A percentile compares a stretch with the other conserved stretches of the same genome.
These are phyloP conservation scores for Ictidomys tridecemlineatus DNA, from an alignment of 2,113 vertebrate species.

Conservation along the genomic window DNA sequence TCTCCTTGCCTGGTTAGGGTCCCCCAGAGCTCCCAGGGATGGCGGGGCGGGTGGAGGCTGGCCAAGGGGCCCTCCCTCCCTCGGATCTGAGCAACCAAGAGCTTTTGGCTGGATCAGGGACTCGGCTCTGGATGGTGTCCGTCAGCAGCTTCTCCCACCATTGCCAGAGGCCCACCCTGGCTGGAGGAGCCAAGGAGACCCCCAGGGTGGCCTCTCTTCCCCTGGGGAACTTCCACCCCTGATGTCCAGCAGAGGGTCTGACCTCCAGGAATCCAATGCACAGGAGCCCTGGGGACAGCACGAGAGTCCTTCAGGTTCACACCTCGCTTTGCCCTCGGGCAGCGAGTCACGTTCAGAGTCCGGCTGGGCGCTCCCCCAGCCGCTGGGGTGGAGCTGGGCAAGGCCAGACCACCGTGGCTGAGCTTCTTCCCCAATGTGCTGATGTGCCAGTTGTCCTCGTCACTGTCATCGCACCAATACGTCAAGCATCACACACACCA, in stretches of 20 bases:
- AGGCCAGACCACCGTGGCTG: not conserved
- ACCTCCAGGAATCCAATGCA: not conserved
- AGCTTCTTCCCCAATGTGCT: not conserved
- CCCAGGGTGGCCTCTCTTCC: not conserved
- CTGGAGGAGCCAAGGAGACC: not conserved
- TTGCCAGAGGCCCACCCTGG: not conserved
- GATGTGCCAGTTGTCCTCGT: not conserved
- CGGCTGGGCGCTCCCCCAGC: not conserved
- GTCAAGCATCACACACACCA: not conserved
- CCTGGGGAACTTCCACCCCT: not conserved
- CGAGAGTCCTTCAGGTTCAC: not conserved
- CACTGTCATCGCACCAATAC: not conserved
- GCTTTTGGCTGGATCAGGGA: not conserved
- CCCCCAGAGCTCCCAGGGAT: too few relatives aligned
- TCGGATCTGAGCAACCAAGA: not conserved
- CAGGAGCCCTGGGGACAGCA: not conserved
- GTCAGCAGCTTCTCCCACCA: not conserved
- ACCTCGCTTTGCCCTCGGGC: too few relatives aligned
- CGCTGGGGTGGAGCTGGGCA: accelerated
- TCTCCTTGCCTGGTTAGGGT: not conserved
- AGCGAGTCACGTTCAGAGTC: not conserved
- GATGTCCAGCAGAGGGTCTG: not conserved
- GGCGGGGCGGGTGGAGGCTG: too few relatives aligned
- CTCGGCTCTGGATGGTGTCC: not conserved
- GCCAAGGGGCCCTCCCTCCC: not conserved